Percentiles rank a stretch among this genome's conserved stretches.
Evolutionary conservation across 2,113 vertebrate genomes (phyloP).

Genomic region (Spilogale gracilis): DNA sequence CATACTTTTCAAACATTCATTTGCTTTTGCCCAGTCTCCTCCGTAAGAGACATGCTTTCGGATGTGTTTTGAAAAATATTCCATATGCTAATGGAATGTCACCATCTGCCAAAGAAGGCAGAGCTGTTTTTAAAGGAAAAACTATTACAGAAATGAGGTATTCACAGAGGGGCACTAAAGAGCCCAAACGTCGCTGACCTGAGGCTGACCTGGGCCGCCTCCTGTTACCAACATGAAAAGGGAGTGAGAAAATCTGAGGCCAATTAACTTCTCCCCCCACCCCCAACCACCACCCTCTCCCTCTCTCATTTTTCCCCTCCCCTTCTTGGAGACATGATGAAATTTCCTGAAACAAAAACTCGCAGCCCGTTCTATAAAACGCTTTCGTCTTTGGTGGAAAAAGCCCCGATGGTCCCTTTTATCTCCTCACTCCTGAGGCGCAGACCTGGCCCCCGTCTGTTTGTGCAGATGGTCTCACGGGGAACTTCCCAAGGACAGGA

Average conservation of each 20-base stretch:
- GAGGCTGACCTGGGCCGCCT: constrained; percentile 88
- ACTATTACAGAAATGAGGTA: constrained; percentile 88
- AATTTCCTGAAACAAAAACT: constrained; percentile 92
- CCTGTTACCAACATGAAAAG: constrained; percentile 87
- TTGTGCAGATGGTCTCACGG: constrained; percentile 91
- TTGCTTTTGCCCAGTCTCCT: constrained; percentile 82
- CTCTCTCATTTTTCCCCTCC: constrained; percentile 24
- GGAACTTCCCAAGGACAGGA: constrained; percentile 90
- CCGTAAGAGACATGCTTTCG: constrained; percentile 83
- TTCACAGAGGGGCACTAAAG: constrained; percentile 89
- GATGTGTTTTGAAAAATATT: constrained; percentile 90
- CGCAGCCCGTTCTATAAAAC: constrained; percentile 88
- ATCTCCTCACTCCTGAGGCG: constrained; percentile 90
- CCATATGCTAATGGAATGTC: constrained; percentile 91
- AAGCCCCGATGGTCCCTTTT: constrained; percentile 89
- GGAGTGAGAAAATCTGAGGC: constrained; percentile 87
- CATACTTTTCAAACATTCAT: constrained; percentile 69
- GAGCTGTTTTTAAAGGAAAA: constrained; percentile 88
- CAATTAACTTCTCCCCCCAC: constrained; percentile 82
- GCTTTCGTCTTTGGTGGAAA: constrained; percentile 89
- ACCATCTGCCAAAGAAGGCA: constrained; percentile 88
- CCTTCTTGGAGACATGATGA: constrained; percentile 91
- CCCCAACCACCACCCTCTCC: not conserved
- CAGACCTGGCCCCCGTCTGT: constrained; percentile 89
- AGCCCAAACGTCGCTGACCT: constrained; percentile 88